Evolutionary conservation across 1,140 invertebrate species (phyloP).

Genomic region (Apocrypta bakeri): DNA sequence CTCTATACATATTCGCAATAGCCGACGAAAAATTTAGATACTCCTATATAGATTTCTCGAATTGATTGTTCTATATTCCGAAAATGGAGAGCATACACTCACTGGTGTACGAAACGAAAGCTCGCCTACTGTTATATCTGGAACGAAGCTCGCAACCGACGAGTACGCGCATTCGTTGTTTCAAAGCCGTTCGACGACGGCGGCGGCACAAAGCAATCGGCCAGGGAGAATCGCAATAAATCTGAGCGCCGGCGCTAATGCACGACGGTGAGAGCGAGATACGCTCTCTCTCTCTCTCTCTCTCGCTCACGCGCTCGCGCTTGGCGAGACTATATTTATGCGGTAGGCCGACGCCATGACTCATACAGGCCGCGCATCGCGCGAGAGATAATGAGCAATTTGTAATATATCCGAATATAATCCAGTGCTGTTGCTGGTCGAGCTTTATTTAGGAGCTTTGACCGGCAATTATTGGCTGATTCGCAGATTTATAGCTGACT

Average conservation of each 20-base stretch:
- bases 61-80: too few species aligned
- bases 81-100: too few species aligned
- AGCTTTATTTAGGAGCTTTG: constrained; percentile 52
- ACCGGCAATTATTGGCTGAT: constrained; percentile 43
- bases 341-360: constrained; percentile 61
- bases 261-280: constrained; percentile 66
- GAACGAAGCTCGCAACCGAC: too few species aligned
- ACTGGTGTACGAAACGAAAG: too few species aligned
- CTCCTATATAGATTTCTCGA: too few species aligned
- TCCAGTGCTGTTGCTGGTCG: constrained; percentile 50
- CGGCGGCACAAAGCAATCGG: constrained; percentile 67
- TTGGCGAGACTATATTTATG: constrained; percentile 63
- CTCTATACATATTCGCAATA: too few species aligned
- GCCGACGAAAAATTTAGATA: too few species aligned
- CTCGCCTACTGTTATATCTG: too few species aligned
- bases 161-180: constrained; percentile 62
- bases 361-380: constrained; percentile 64
- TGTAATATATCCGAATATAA: constrained; percentile 71
- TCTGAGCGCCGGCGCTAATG: constrained; percentile 65
- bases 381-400: constrained; percentile 72
- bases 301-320: too few species aligned
- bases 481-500: constrained; percentile 47
- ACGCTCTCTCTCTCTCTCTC: too few species aligned
- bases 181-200: constrained; percentile 7
- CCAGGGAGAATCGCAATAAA: constrained; percentile 72